phyloP scores from a whole-genome alignment of 2,888 invertebrate genomes.

The Hemithea aestivaria region DNA sequence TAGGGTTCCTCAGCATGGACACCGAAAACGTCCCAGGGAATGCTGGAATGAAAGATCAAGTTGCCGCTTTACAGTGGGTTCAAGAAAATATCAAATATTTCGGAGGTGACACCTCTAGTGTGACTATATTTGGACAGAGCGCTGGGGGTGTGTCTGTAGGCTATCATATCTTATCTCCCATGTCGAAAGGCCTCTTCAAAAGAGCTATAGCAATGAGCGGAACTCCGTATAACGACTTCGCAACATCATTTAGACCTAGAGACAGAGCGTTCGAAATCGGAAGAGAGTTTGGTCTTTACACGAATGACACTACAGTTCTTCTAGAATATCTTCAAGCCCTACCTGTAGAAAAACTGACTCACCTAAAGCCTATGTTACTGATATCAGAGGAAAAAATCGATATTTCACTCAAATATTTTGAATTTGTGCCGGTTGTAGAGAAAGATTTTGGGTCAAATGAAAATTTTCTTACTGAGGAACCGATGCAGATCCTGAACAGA shows the following conservation, averaged over 20 bases:
- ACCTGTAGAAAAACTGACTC: neutral
- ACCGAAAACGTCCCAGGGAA: constrained; percentile 44
- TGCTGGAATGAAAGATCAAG: constrained; percentile 49
- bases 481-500: constrained; percentile 1
- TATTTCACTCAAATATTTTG: neutral
- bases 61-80: constrained; percentile 44
- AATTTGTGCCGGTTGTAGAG: neutral
- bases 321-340: neutral
- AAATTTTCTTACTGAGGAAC: constrained; percentile 8
- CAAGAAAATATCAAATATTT: constrained; percentile 43
- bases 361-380: neutral
- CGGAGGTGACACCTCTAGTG: constrained; percentile 45
- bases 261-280: neutral
- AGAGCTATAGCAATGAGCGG: constrained; percentile 83
- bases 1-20: constrained; percentile 43
- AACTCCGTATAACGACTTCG: neutral
- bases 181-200: constrained; percentile 50
- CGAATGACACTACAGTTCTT: neutral
- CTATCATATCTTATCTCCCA: constrained; percentile 48
- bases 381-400: neutral
- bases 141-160: constrained; percentile 41
- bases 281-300: neutral
- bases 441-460: neutral
- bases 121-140: constrained; percentile 52
- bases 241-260: neutral